Evolutionary conservation across 2,113 vertebrate genomes (phyloP), one percentile per base, ranked within the genome.

Genomic region (Hoplias malabaricus): DNA sequence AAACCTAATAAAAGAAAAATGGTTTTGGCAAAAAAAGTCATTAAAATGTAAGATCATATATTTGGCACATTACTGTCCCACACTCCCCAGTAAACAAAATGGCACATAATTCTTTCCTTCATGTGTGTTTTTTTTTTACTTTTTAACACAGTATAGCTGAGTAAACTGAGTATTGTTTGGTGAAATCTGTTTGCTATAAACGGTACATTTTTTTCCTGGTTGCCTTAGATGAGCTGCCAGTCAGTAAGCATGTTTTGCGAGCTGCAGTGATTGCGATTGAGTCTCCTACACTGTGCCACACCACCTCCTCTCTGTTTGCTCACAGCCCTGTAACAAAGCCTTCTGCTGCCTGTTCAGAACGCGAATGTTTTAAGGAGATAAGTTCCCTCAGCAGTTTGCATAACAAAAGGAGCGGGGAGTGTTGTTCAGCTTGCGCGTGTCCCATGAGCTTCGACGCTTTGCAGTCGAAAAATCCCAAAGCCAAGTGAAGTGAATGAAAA

Each of bases 341-440:
- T 11, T 4, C 59, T 23, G 56, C 36, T 33, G 57, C 14, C 36
- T 27, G 54, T 38, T 69, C 3, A 12, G 19, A 27, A n/a, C 57
- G 57, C 14, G 72, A 46, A 48, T 76, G 73, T 65, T 81, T 75
- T 23, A 38, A 66, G 25, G 67, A 66, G 67, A 76, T 71, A 76
- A 80, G 56, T 25, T 31, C 8, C 4, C 33, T 59, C 13, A 21
- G 11, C 38, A 33, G 42, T 71, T 71, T 65, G 63, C 42, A 40
- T 48, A 36, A 65, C 73, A 70, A 81, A 56, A 57, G 27, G 23
- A 61, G 36, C 34, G 16, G 7, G n/a, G 13, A 59, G 46, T 5
- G 10, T 53, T 53, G 48, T 5, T 53, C 29, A 70, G 43, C 68
- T 53, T 13, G 29, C 29, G 5, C 16, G 19, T 10, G 16, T 63